Percentiles rank a stretch among this genome's conserved stretches.
Evolutionary conservation across 2,888 invertebrate species (phyloP).

Genomic region (Heliconius aoede): DNA sequence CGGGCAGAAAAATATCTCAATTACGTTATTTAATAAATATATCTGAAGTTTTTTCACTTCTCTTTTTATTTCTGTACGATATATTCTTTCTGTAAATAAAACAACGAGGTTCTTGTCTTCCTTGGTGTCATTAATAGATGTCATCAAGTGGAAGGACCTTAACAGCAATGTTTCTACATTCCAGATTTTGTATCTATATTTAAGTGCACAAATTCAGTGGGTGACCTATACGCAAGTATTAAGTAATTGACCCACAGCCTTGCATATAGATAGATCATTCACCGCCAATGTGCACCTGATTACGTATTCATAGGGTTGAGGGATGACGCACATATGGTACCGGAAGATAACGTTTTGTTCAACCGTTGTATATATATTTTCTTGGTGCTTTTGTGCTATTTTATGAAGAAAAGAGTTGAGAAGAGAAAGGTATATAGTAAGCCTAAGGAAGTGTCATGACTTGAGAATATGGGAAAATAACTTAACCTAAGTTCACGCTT

Average conservation of each 20-base stretch:
- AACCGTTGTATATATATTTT: neutral
- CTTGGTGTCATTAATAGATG: neutral
- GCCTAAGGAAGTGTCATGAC: neutral
- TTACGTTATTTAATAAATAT: neutral
- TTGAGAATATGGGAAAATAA: neutral
- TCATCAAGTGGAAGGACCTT: neutral
- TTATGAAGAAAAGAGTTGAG: neutral
- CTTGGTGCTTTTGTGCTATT: neutral
- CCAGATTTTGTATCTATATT: slow-evolving; percentile 5
- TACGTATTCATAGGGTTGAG: slow-evolving; percentile 68
- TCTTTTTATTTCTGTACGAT: no score
- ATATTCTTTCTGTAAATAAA: neutral
- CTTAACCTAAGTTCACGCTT: no score
- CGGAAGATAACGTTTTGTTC: slow-evolving; percentile 22
- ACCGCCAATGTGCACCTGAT: slow-evolving; percentile 63
- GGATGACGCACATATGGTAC: slow-evolving; percentile 42
- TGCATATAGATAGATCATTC: slow-evolving; percentile 73
- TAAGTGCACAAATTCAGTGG: neutral
- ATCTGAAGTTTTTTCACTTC: neutral
- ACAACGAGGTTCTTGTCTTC: neutral
- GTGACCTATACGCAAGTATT: slow-evolving; percentile 53
- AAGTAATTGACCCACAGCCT: slow-evolving; percentile 62
- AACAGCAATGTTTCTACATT: neutral
- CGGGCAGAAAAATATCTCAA: slow-evolving; percentile 55
- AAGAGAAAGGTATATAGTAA: neutral